Evolutionary conservation across 2,113 vertebrate species (phyloP), one percentile per base, ranked within the genome.

Genomic region (Campylorhamphus procurvoides): DNA sequence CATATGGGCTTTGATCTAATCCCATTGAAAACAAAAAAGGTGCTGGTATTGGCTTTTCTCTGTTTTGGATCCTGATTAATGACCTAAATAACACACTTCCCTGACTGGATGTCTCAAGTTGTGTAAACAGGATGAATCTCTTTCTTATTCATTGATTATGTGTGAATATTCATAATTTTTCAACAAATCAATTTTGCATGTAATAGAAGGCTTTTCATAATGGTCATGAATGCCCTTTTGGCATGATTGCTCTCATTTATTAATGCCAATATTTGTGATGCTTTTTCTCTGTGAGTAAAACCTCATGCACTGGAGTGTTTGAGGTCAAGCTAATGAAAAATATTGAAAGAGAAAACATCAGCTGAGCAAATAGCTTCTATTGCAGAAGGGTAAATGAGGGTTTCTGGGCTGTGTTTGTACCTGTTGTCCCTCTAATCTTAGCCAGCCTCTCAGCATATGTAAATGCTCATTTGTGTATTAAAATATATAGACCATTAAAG

Each of bases 161-260:
- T 80, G 71, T 90, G 79, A 87, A 85, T 93, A 94, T 90, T 91
- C 46, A 42, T 90, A 85, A 90, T 66, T 93, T 58, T 88, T 88
- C 90, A 92, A 82, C 63, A 68, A 88, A 92, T 92, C 50, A 80
- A 69, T 91, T 95, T 89, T 88, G n/a, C 37, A 59, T 27, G 16
- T 78, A 87, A 79, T 82, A 64, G 64, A 67, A 75, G 31, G 74
- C 60, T 94, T 93, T 94, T 93, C 56, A 56, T 84, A 77, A 84
- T 16, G 33, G 39, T 47, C 2, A 7, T 68, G 87, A 87, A 79
- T 84, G 40, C 53, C 37, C 53, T 90, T 83, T 28, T n/a, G 85
- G 66, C 58, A 73, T 25, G 62, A 93, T 60, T 52, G 55, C 42
- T 77, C 55, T 69, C 39, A 64, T 93, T 95, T 93, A 91, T 87